Evolutionary conservation across 2,113 vertebrate genomes (phyloP).

Genomic region (Podiceps cristatus): DNA sequence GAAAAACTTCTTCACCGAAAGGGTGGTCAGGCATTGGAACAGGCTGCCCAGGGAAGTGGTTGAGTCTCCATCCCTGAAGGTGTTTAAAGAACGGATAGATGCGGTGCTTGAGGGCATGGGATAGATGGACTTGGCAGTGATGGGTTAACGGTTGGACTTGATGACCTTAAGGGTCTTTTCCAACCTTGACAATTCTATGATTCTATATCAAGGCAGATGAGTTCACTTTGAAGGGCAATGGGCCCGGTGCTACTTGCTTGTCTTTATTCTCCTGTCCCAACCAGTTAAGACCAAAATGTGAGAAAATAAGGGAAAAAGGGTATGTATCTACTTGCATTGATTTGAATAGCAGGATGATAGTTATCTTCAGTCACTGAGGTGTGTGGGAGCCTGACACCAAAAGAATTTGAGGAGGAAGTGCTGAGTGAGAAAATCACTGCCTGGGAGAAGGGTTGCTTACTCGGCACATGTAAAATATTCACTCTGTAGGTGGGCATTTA

Average conservation of each 20-base stretch:
- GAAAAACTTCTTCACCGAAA: no score
- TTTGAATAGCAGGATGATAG: slow-evolving; percentile 58
- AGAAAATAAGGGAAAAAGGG: slow-evolving; percentile 1
- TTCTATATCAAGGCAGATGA: neutral
- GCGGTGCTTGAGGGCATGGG: no score
- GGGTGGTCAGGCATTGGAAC: no score
- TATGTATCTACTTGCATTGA: slow-evolving; percentile 54
- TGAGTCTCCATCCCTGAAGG: no score
- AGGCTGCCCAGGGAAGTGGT: no score
- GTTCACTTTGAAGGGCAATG: neutral
- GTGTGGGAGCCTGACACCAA: slow-evolving; percentile 53
- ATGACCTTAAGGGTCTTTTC: no score
- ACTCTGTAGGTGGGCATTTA: slow-evolving; percentile 47
- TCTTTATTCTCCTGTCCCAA: slow-evolving; percentile 10
- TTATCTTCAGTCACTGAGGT: slow-evolving; percentile 57
- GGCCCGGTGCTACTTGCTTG: neutral
- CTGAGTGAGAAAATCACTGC: slow-evolving; percentile 63
- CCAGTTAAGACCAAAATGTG: slow-evolving; percentile 19
- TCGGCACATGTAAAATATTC: slow-evolving; percentile 50
- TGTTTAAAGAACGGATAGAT: no score
- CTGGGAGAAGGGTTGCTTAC: slow-evolving; percentile 39
- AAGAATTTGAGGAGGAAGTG: slow-evolving; percentile 68
- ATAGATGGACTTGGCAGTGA: no score
- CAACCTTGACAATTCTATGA: no score
- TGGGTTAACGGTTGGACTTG: no score